A percentile compares a stretch with the other conserved stretches of the same genome.
Evolutionary conservation across 2,113 vertebrate species (phyloP).

Genomic region (Callopanchax toddi): DNA sequence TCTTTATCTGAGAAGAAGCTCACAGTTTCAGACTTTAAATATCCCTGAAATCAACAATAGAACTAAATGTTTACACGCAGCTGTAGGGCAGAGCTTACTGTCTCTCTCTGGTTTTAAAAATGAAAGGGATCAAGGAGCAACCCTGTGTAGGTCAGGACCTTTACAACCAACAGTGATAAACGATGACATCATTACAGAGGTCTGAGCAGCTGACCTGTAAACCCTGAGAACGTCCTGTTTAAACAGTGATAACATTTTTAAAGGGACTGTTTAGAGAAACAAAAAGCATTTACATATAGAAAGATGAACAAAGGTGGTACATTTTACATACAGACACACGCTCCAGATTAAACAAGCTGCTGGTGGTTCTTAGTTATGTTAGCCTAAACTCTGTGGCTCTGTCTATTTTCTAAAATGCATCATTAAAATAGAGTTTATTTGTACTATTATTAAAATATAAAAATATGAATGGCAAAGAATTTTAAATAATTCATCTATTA

Average conservation of each 20-base stretch:
- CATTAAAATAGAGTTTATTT: no score
- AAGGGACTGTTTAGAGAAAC: not conserved
- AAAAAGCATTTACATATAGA: not conserved
- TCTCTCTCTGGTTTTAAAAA: not conserved
- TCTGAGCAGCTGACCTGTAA: not conserved
- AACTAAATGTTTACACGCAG: not conserved
- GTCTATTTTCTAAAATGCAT: not conserved
- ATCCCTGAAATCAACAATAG: no score
- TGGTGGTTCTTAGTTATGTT: not conserved
- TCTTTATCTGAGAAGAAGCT: no score
- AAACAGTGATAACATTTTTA: no score
- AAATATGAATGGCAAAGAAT: no score
- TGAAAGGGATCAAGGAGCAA: not conserved
- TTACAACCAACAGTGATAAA: constrained; percentile 9
- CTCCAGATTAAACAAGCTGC: no score
- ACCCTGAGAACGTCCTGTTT: constrained; percentile 2
- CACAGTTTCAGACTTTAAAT: not conserved
- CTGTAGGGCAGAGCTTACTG: not conserved
- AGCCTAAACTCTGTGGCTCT: not conserved
- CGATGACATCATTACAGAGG: not conserved
- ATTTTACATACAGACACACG: no score
- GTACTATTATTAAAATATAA: no score
- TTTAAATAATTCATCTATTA: no score
- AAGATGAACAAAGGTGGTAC: not conserved
- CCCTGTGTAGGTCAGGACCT: not conserved